phyloP scores from a whole-genome alignment of 2,113 vertebrate genomes.

The Coracopsis vasa region DNA sequence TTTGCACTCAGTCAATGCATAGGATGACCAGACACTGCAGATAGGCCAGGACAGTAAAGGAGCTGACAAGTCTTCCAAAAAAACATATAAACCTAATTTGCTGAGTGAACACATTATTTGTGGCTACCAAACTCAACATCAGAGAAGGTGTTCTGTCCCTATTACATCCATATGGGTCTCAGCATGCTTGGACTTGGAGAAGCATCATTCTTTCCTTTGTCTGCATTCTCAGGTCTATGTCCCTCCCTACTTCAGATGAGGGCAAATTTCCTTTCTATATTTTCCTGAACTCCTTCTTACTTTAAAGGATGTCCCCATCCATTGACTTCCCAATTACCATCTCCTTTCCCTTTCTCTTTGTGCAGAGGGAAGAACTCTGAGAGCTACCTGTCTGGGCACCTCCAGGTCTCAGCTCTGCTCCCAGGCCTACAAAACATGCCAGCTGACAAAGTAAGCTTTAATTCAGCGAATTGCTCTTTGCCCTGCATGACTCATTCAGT shows the following conservation, averaged over 20 bases:
- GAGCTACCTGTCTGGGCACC: not conserved
- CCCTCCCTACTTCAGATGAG: not conserved
- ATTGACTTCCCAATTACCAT: not conserved
- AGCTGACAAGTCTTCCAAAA: not conserved
- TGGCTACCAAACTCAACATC: not conserved
- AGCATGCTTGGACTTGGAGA: not conserved
- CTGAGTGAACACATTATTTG: not conserved
- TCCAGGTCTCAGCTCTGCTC: not conserved
- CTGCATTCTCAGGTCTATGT: not conserved
- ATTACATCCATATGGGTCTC: not conserved
- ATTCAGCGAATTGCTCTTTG: not conserved
- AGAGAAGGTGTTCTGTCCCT: not conserved
- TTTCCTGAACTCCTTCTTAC: not conserved
- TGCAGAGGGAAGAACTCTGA: not conserved
- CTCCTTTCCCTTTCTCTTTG: not conserved
- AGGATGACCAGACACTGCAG: not conserved
- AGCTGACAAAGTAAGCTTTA: not conserved
- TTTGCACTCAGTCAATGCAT: not conserved
- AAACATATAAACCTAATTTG: not conserved
- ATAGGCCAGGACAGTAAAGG: not conserved
- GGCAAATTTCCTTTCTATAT: not conserved
- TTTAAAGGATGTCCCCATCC: not conserved
- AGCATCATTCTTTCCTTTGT: not conserved
- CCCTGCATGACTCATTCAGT: not conserved
- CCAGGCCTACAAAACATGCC: not conserved